phyloP scores from a whole-genome alignment of 2,888 invertebrate species.

The Apocheima hispidaria region DNA sequence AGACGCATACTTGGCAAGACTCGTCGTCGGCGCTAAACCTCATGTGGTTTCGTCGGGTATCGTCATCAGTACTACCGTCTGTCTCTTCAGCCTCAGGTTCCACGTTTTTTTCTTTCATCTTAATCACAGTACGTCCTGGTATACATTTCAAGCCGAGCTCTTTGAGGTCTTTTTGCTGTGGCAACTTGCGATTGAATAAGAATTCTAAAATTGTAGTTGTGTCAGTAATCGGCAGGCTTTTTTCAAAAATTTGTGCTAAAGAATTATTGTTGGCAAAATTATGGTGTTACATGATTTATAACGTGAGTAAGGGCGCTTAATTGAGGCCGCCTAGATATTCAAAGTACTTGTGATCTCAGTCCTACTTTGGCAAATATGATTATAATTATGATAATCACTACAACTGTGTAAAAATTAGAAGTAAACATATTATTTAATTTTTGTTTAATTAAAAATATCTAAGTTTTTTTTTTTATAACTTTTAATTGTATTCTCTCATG shows the following conservation, averaged over 20 bases:
- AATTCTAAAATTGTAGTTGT: slow-evolving; percentile 61
- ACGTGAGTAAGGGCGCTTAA: too few relatives aligned
- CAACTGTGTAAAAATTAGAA: too few relatives aligned
- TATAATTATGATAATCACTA: too few relatives aligned
- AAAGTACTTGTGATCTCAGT: too few relatives aligned
- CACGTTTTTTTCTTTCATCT: slow-evolving; percentile 41
- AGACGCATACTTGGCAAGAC: slow-evolving; percentile 68
- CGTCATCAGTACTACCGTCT: slow-evolving; percentile 34
- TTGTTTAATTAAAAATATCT: too few relatives aligned
- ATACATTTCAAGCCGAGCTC: slow-evolving; percentile 57
- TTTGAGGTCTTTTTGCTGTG: slow-evolving; percentile 47
- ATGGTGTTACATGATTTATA: neutral
- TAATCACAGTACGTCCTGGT: slow-evolving; percentile 71
- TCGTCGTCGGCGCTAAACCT: slow-evolving; percentile 56
- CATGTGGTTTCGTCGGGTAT: slow-evolving; percentile 59
- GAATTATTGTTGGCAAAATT: neutral
- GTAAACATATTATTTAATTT: too few relatives aligned
- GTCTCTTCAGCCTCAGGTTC: slow-evolving; percentile 8
- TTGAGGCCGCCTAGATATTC: too few relatives aligned
- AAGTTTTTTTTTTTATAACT: too few relatives aligned
- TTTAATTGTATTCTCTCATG: too few relatives aligned
- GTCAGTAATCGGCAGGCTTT: neutral
- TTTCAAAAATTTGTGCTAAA: too few relatives aligned
- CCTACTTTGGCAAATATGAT: too few relatives aligned
- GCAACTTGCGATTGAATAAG: slow-evolving; percentile 56